Conservation (phyloP, 64 coral and sea anemone species). For the Astreopora myriophthalma region DNA sequence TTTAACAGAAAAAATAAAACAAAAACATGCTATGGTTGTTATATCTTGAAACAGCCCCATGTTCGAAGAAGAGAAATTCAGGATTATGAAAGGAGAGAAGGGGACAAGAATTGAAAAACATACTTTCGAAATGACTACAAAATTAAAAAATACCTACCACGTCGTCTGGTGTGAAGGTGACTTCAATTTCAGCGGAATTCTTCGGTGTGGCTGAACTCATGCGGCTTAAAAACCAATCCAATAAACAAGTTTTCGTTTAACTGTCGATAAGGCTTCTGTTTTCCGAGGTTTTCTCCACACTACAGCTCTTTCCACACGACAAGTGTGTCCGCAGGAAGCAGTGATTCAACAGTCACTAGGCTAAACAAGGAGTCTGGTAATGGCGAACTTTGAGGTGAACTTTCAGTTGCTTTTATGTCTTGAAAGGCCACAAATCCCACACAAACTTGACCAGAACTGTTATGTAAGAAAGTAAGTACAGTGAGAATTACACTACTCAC, state of each 20-base stretch:
- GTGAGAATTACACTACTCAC: neutral
- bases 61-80: neutral
- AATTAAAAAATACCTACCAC: slow-evolving; percentile 32
- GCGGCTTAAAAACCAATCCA: slow-evolving; percentile 20
- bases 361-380: neutral
- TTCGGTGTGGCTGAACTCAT: slow-evolving; percentile 31
- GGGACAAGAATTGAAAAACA: neutral
- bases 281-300: neutral
- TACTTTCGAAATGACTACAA: neutral
- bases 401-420: neutral
- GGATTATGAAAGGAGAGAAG: neutral
- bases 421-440: neutral
- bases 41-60: neutral
- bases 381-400: neutral
- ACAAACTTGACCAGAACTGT: neutral
- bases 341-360: slow-evolving; percentile 18
- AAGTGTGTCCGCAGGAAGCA: slow-evolving; percentile 5
- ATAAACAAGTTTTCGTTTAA: neutral
- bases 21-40: no score
- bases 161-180: neutral
- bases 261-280: neutral
- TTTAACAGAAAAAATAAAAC: neutral
- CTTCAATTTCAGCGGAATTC: slow-evolving; percentile 27
- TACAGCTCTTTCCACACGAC: neutral
- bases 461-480: neutral